Percentiles rank a stretch among this genome's conserved stretches.
phyloP scores from a whole-genome alignment of 2,888 invertebrate genomes.

The Candidula unifasciata region DNA sequence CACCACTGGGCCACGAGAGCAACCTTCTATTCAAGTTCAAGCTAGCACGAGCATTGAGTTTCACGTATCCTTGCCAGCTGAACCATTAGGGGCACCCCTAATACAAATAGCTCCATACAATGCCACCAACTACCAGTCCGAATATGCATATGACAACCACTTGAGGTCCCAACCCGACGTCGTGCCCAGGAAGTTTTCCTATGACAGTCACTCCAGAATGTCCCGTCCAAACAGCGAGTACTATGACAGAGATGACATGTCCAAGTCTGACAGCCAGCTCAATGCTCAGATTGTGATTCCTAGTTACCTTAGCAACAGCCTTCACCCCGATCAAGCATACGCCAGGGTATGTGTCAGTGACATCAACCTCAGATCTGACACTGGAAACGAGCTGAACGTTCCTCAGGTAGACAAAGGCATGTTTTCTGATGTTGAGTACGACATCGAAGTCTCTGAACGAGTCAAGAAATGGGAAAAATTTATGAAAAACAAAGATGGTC shows the following conservation, averaged over 20 bases:
- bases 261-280: conserved; percentile 70
- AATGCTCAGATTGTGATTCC: conserved; percentile 56
- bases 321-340: conserved; percentile 49
- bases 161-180: conserved; percentile 46
- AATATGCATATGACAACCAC: not conserved
- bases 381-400: conserved; percentile 41
- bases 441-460: conserved; percentile 71
- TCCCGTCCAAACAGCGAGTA: conserved; percentile 52
- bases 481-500: conserved; percentile 59
- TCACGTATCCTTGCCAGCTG: conserved; percentile 34
- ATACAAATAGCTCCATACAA: conserved; percentile 42
- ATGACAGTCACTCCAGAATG: conserved; percentile 46
- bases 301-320: conserved; percentile 46
- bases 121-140: not conserved
- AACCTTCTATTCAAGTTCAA: conserved; percentile 37
- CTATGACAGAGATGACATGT: conserved; percentile 59
- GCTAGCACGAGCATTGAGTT: conserved; percentile 41
- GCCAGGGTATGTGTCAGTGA: conserved; percentile 57
- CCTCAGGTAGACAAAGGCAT: conserved; percentile 65
- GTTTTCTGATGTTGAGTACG: conserved; percentile 74
- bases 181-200: conserved; percentile 53
- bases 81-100: conserved; percentile 10
- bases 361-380: conserved; percentile 51
- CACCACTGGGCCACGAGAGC: not conserved
- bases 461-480: conserved; percentile 74